Evolutionary conservation across 2,888 invertebrate genomes (phyloP).

Genomic region (Lysandra coridon): DNA sequence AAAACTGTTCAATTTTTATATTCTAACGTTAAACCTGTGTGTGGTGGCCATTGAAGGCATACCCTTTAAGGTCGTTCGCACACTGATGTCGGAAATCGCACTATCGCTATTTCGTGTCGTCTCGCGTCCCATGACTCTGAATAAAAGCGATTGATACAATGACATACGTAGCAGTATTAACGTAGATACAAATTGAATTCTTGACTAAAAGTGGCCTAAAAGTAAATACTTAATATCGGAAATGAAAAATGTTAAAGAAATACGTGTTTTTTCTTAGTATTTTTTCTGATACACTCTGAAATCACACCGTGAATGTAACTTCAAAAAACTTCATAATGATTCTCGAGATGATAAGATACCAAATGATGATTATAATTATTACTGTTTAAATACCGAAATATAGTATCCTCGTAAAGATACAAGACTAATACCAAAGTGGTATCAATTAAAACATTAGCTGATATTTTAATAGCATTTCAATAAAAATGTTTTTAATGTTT

Average conservation of each 20-base stretch:
- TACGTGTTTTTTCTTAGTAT: background rate
- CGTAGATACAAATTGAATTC: background rate
- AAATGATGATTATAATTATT: background rate
- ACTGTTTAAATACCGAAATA: background rate
- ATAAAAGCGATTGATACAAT: too few relatives aligned
- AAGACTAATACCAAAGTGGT: background rate
- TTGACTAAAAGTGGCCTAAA: background rate
- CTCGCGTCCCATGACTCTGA: too few relatives aligned
- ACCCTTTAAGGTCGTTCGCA: too few relatives aligned
- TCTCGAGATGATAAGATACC: background rate
- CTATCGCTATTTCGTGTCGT: too few relatives aligned
- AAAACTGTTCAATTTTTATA: too few relatives aligned
- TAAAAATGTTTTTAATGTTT: background rate
- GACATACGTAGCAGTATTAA: too few relatives aligned
- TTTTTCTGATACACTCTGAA: background rate
- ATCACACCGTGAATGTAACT: conserved; percentile 36
- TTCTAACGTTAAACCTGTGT: too few relatives aligned
- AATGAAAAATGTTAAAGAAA: background rate
- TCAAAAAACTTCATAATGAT: conserved; percentile 33
- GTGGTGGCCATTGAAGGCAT: too few relatives aligned
- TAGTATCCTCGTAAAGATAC: background rate
- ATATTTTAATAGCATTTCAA: background rate
- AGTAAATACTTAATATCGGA: background rate
- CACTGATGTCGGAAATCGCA: too few relatives aligned
- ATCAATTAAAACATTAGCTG: background rate